Evolutionary conservation across 2,888 invertebrate genomes (phyloP).

Genomic region (Chalcis sispes): DNA sequence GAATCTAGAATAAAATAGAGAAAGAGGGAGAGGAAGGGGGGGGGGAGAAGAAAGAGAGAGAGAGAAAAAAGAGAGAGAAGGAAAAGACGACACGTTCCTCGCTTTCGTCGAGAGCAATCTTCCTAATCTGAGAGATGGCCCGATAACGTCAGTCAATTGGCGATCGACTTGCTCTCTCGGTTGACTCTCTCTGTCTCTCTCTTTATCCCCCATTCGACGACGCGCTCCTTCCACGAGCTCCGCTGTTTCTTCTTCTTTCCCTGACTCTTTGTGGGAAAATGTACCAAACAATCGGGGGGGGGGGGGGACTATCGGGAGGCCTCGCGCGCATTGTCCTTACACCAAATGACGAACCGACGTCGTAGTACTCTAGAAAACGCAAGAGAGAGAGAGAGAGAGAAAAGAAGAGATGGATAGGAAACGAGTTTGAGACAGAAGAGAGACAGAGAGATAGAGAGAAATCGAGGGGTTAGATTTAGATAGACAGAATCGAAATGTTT

Average conservation of each 20-base stretch:
- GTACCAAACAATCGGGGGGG: conserved; percentile 69
- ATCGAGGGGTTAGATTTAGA: conserved; percentile 51
- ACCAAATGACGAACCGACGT: conserved; percentile 65
- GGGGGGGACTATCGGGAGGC: conserved; percentile 64
- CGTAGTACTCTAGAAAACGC: conserved; percentile 23
- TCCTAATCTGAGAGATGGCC: conserved; percentile 73
- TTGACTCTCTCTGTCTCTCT: conserved; percentile 31
- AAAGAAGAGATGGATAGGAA: conserved; percentile 5
- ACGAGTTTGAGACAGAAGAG: conserved; percentile 9
- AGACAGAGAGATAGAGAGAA: conserved; percentile 8
- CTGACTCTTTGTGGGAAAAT: conserved; percentile 67
- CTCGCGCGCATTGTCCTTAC: conserved; percentile 63
- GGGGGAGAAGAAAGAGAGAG: not conserved
- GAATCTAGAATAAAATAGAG: not conserved
- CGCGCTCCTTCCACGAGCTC: conserved; percentile 44
- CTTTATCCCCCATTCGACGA: conserved; percentile 44
- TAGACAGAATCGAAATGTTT: conserved; percentile 53
- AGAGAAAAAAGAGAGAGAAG: not conserved
- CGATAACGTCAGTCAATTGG: conserved; percentile 75
- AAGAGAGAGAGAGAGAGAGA: conserved; percentile 3
- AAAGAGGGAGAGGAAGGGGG: not conserved
- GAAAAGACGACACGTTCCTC: conserved; percentile 2
- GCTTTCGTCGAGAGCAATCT: conserved; percentile 65
- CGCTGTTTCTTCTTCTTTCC: conserved; percentile 43
- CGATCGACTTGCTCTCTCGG: conserved; percentile 68